Base-by-base conservation (phyloP, 2,797 vertebrate species). In the Macropodus opercularis region DNA sequence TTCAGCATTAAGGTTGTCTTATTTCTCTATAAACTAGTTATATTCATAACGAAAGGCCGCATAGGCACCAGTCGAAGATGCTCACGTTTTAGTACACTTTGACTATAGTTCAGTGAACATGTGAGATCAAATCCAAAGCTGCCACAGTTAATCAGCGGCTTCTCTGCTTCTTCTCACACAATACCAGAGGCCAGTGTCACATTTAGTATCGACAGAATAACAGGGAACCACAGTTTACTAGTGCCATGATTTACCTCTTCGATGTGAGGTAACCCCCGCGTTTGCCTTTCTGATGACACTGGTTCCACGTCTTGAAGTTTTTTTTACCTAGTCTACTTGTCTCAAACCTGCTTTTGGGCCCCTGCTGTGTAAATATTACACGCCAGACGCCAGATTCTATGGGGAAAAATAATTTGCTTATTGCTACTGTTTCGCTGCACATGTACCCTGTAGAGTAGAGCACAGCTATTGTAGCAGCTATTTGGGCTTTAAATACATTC, bases 141-240 rank as follows among this genome's bases (percentile, higher is more conserved):
- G 9, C 5, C 42, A 53, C 49, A 42, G 35, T 15, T 18, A 49
- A 38, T 48, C 49, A 67, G 46, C 21, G 6, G 29, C 12, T 35
- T 51, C 73, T 35, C 47, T 50, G 49, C 34, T 35, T 73, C n/a
- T n/a, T n/a, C n/a, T 23, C 21, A 26, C 48, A 59, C 63, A 12
- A 18, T 29, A 66, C 41, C 60, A 48, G 27, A 32, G 32, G 42
- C 34, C 15, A 34, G 41, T 26, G 35, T 46, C 35, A 63, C 26
- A 40, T 41, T 66, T 15, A 12, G 21, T 46, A 23, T 29, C 26
- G 7, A 41, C 15, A 52, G n/a, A n/a, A n/a, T n/a, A n/a, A n/a
- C n/a, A n/a, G n/a, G n/a, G 19, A 26, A 14, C 13, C 11, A 19
- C 6, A 44, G 17, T 11, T 36, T 49, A 18, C 5, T n/a, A n/a